These are phyloP conservation scores for Cervus canadensis DNA, from an alignment of 2,113 vertebrate genomes.

Conservation along the genomic window DNA sequence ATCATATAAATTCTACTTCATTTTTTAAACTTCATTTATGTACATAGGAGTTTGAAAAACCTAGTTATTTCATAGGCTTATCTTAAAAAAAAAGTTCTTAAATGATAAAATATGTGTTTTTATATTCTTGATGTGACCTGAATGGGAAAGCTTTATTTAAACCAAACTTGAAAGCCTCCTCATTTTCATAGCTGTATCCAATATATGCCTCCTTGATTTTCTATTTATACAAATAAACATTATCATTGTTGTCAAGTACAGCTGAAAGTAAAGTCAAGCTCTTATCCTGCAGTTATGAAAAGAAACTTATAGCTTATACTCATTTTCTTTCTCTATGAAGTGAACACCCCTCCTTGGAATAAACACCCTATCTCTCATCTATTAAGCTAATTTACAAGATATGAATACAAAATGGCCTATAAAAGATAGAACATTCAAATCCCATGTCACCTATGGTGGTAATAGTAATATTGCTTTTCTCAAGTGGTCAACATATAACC, in stretches of 20 bases:
- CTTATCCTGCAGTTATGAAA: not conserved
- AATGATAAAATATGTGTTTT: not conserved
- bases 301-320: not conserved
- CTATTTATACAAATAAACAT: not conserved
- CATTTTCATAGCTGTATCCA: not conserved
- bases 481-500: conserved; percentile 50
- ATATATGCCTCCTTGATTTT: not conserved
- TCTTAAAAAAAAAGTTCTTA: not conserved
- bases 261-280: not conserved
- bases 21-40: not conserved
- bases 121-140: not conserved
- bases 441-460: conserved; percentile 20
- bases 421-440: conserved; percentile 47
- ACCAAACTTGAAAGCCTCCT: not conserved
- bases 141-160: not conserved
- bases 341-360: not conserved
- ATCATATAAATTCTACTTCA: not conserved
- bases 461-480: conserved; percentile 31
- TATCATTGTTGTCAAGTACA: not conserved
- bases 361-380: not conserved
- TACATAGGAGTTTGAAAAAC: not conserved
- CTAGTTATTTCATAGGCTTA: not conserved
- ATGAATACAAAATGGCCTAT: not conserved
- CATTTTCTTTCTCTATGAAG: not conserved
- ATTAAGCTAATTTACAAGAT: not conserved